A percentile compares a stretch with the other conserved stretches of the same genome.
phyloP scores from a whole-genome alignment of 1,140 invertebrate genomes.

The Apis cerana region DNA sequence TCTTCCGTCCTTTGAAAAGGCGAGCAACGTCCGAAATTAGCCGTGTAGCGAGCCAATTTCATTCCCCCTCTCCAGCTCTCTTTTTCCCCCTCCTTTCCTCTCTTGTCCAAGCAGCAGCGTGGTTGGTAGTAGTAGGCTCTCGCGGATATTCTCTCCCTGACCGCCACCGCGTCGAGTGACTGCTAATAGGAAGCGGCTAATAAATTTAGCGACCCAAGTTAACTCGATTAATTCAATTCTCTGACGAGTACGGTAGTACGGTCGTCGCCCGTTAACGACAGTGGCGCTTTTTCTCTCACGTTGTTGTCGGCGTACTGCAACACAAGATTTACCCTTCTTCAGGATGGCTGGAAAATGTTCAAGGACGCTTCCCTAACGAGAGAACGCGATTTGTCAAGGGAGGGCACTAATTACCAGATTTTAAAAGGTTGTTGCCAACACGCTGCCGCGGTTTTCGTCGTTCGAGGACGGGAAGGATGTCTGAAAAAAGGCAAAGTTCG shows the following conservation, averaged over 20 bases:
- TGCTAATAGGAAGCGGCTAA: constrained; percentile 64
- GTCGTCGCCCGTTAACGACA: not conserved
- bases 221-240: constrained; percentile 61
- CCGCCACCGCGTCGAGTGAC: constrained; percentile 30
- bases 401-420: constrained; percentile 33
- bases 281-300: not conserved
- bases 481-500: constrained; percentile 9
- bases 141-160: constrained; percentile 28
- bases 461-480: no score
- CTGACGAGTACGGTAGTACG: not conserved
- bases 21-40: constrained; percentile 53
- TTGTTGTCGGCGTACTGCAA: not conserved
- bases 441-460: not conserved
- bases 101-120: not conserved
- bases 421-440: constrained; percentile 1
- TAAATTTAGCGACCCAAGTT: constrained; percentile 64
- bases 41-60: constrained; percentile 50
- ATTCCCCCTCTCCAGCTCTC: constrained; percentile 14
- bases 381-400: constrained; percentile 18
- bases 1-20: not conserved
- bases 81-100: not conserved
- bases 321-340: not conserved
- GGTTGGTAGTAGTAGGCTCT: not conserved
- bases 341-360: not conserved
- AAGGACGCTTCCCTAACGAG: constrained; percentile 28